Percentiles rank a stretch among this genome's conserved stretches.
These are phyloP conservation scores for Congeria kusceri DNA, from an alignment of 2,888 invertebrate species.

Conservation along the genomic window DNA sequence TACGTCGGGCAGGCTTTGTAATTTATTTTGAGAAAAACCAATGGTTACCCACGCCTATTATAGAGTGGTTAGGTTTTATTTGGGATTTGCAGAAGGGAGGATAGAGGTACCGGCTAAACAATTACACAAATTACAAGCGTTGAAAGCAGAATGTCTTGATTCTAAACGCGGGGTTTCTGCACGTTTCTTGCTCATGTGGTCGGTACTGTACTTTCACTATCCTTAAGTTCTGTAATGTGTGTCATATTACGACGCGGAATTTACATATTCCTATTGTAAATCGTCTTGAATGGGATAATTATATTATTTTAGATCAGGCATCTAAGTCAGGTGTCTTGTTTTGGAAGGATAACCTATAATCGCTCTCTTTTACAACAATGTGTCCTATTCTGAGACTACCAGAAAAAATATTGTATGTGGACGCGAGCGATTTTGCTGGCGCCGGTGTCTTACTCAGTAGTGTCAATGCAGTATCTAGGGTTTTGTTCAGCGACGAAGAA, in stretches of 20 bases:
- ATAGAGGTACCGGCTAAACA: no score
- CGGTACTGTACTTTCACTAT: no score
- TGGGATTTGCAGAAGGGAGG: no score
- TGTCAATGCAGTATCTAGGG: not conserved
- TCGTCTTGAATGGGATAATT: not conserved
- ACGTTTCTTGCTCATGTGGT: no score
- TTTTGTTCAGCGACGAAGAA: constrained; percentile 2
- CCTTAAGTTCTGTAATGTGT: constrained; percentile 10
- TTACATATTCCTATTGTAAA: constrained; percentile 12
- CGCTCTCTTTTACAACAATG: not conserved
- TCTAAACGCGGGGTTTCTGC: no score
- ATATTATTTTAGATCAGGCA: no score
- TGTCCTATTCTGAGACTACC: constrained; percentile 2
- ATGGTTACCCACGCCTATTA: no score
- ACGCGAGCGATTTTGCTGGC: constrained; percentile 27
- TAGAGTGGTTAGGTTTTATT: no score
- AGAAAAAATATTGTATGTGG: constrained; percentile 28
- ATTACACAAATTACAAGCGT: no score
- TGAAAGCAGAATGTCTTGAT: no score
- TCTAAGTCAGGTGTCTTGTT: constrained; percentile 11
- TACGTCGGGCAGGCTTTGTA: no score
- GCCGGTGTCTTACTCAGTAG: constrained; percentile 17
- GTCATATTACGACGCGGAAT: constrained; percentile 26
- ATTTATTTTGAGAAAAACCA: no score
- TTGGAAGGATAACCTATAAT: constrained; percentile 10